A percentile compares a stretch with the other conserved stretches of the same genome.
These are phyloP conservation scores for Hemicentrotus pulcherrimus DNA, from an alignment of 35 echinoderm and acorn worm genomes.

Conservation along the genomic window DNA sequence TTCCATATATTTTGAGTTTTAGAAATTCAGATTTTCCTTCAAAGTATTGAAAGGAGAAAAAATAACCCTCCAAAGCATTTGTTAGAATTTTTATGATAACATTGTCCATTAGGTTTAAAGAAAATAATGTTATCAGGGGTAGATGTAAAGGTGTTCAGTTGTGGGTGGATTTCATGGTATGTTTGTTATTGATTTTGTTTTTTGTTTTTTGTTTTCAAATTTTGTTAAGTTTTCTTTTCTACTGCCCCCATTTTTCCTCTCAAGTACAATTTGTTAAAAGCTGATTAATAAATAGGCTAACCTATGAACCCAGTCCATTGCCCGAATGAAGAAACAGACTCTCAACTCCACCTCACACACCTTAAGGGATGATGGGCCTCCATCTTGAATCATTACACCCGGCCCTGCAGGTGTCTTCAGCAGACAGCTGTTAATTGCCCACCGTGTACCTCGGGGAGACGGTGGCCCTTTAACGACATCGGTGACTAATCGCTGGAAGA, in stretches of 20 bases:
- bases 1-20: too few species aligned
- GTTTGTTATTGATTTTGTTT: not conserved
- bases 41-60: too few species aligned
- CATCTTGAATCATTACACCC: not conserved
- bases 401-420: not conserved
- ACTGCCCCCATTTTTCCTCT: too few species aligned
- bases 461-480: not conserved
- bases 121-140: not conserved
- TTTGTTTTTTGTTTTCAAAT: not conserved
- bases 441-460: not conserved
- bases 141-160: not conserved
- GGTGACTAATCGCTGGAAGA: not conserved
- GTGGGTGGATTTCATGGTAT: not conserved
- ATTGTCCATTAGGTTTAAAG: too few species aligned
- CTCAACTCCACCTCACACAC: not conserved
- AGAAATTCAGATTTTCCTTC: too few species aligned
- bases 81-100: too few species aligned
- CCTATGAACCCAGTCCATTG: not conserved
- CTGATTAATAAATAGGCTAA: not conserved
- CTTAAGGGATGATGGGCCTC: not conserved
- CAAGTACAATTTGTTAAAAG: too few species aligned
- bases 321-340: not conserved
- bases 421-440: conserved; percentile 15
- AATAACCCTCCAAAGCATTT: too few species aligned
- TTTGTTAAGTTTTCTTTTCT: not conserved